Conservation (phyloP, 2,888 invertebrate species). For the Eulithis testata region DNA sequence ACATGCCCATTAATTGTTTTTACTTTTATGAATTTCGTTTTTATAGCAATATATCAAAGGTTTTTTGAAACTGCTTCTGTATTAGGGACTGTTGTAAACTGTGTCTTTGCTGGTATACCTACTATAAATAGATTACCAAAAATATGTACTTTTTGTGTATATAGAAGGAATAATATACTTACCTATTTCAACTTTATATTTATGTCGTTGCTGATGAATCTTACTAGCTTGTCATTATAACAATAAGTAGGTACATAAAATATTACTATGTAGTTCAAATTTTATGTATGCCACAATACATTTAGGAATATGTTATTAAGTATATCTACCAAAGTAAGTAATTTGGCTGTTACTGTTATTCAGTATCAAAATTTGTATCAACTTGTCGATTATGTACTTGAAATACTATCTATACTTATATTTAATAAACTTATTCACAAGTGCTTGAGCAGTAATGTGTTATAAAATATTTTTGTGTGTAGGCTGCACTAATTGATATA, state of each 20-base stretch:
- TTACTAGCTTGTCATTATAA: slow-evolving; percentile 45
- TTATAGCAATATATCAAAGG: slow-evolving; percentile 16
- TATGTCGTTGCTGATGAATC: slow-evolving; percentile 39
- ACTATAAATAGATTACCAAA: slow-evolving; percentile 43
- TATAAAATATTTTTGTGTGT: too few species aligned
- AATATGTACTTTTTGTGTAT: slow-evolving; percentile 52
- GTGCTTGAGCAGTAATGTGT: too few species aligned
- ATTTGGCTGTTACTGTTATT: slow-evolving; percentile 65
- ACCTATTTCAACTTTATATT: slow-evolving; percentile 36
- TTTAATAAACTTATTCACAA: too few species aligned
- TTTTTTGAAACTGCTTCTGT: slow-evolving; percentile 19
- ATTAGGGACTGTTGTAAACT: slow-evolving; percentile 19
- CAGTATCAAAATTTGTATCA: slow-evolving; percentile 55
- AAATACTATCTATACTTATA: background rate
- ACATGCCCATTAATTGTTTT: background rate
- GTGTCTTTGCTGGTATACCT: slow-evolving; percentile 38
- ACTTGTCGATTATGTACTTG: slow-evolving; percentile 31
- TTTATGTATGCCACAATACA: slow-evolving; percentile 50
- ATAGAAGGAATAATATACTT: slow-evolving; percentile 39
- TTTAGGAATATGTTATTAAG: slow-evolving; percentile 45
- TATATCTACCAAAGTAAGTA: slow-evolving; percentile 59
- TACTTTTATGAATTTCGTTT: slow-evolving; percentile 31
- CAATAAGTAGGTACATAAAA: slow-evolving; percentile 40
- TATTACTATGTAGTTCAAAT: slow-evolving; percentile 45
- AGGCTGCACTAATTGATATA: background rate